Conservation (phyloP, 1,140 invertebrate species). For the Sesamia nonagrioides region DNA sequence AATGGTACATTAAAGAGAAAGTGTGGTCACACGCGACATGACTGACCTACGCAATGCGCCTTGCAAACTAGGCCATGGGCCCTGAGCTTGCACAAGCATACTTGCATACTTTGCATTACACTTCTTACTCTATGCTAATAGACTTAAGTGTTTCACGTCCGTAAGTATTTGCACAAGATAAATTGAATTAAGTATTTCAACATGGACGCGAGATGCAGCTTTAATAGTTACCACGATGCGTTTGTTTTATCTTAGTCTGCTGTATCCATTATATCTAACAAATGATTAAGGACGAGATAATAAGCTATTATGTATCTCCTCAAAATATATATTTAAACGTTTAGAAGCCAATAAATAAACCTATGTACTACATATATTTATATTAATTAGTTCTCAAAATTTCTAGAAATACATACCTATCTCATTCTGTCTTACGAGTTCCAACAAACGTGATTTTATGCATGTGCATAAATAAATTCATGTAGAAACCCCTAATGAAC, state of each 20-base stretch:
- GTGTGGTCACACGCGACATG: conserved; percentile 65
- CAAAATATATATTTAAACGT: no score
- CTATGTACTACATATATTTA: neutral
- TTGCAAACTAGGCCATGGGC: conserved; percentile 69
- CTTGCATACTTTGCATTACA: conserved; percentile 59
- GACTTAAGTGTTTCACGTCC: conserved; percentile 26
- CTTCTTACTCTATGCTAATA: conserved; percentile 48
- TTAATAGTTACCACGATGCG: neutral
- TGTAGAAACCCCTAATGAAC: conserved; percentile 2
- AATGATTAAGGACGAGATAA: neutral
- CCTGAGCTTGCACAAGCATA: conserved; percentile 64
- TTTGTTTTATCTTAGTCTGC: neutral
- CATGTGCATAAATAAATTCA: neutral
- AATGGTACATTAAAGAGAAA: conserved; percentile 73
- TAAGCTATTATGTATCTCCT: neutral
- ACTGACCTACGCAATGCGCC: conserved; percentile 81
- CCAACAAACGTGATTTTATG: neutral
- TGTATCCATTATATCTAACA: neutral
- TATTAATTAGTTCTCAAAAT: neutral
- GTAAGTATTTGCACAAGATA: conserved; percentile 32
- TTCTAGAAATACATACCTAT: no score
- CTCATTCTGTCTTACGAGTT: neutral
- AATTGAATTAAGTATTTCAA: conserved; percentile 31
- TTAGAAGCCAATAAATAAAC: neutral
- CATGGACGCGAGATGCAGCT: conserved; percentile 28